Evolutionary conservation across 1,140 invertebrate genomes (phyloP).

Genomic region (Nomia melanderi): DNA sequence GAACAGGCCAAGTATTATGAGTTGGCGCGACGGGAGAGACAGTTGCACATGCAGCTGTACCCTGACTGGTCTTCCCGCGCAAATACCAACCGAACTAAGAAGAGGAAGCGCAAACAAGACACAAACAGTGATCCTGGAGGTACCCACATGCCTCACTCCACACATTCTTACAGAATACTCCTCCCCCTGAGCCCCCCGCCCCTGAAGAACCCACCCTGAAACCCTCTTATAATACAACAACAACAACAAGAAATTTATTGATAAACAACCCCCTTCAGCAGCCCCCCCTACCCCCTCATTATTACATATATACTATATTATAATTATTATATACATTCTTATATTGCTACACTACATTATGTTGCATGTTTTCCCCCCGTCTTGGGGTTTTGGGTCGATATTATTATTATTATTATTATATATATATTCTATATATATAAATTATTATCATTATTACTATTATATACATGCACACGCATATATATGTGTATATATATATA

Average conservation of each 20-base stretch:
- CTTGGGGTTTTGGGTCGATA: slow-evolving; percentile 75
- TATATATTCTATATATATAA: slow-evolving; percentile 64
- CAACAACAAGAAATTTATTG: slow-evolving; percentile 39
- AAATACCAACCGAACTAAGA: slow-evolving; percentile 98
- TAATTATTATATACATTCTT: slow-evolving; percentile 69
- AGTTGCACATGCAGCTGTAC: slow-evolving; percentile 99
- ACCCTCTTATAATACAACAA: slow-evolving; percentile 31
- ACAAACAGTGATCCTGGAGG: slow-evolving; percentile 94
- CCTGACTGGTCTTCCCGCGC: slow-evolving; percentile 99
- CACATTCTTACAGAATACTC: slow-evolving; percentile 77
- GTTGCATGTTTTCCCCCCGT: slow-evolving; percentile 78
- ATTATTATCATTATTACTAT: slow-evolving; percentile 54
- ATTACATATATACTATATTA: slow-evolving; percentile 67
- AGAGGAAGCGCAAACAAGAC: slow-evolving; percentile 99
- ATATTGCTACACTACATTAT: slow-evolving; percentile 76
- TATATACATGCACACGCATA: slow-evolving; percentile 40
- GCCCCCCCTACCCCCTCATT: slow-evolving; percentile 56
- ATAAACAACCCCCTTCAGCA: slow-evolving; percentile 33
- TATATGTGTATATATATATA: slow-evolving; percentile 63
- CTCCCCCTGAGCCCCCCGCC: slow-evolving; percentile 53
- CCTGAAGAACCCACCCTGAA: no score
- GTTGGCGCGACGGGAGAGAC: slow-evolving; percentile 97
- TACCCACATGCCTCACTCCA: slow-evolving; percentile 83
- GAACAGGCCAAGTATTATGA: slow-evolving; percentile 99
- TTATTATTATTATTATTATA: slow-evolving; percentile 38